These are phyloP conservation scores for Barnardius zonarius DNA, from an alignment of 2,113 vertebrate species.

Conservation along the genomic window DNA sequence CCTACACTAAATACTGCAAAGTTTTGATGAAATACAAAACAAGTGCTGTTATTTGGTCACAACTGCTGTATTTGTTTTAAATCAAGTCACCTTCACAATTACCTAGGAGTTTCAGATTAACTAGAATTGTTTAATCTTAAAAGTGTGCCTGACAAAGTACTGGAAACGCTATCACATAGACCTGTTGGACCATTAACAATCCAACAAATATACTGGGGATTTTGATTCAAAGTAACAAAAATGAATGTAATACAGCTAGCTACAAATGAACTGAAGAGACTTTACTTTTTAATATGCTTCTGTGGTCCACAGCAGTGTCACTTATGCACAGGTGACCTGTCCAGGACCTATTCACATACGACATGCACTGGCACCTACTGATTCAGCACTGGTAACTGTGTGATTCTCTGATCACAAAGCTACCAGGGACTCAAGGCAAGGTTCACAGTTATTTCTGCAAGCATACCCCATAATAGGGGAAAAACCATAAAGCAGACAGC, in stretches of 20 bases:
- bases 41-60: background rate
- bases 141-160: background rate
- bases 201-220: background rate
- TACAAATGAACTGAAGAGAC: background rate
- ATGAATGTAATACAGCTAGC: background rate
- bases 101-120: background rate
- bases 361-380: background rate
- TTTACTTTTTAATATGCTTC: background rate
- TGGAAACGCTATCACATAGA: background rate
- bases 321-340: background rate
- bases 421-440: background rate
- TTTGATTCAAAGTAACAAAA: background rate
- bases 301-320: background rate
- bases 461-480: accelerated
- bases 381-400: background rate
- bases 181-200: background rate
- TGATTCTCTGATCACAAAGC: background rate
- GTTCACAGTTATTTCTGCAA: background rate
- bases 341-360: background rate
- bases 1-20: background rate
- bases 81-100: background rate
- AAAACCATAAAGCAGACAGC: background rate
- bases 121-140: background rate
- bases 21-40: background rate
- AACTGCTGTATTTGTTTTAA: background rate